Evolutionary conservation across 2,888 invertebrate species (phyloP), one percentile per base, ranked within the genome.

Genomic region (Acheta domesticus): DNA sequence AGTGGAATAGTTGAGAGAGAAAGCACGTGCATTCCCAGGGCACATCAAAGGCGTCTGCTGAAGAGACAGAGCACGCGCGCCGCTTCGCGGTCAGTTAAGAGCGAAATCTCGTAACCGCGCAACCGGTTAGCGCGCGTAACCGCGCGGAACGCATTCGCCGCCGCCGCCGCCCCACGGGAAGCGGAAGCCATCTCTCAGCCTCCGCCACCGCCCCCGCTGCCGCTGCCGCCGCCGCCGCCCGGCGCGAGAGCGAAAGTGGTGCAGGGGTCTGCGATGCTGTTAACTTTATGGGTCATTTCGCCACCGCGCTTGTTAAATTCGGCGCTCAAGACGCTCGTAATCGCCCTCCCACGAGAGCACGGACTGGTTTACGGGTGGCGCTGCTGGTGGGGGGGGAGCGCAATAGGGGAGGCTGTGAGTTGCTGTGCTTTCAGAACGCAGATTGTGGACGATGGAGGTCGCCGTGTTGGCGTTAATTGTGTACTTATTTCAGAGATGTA

Each of bases 211-310:
- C 36, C 62, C 62, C n/a, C 62, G 14, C n/a, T 16, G 8, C 8
- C n/a, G 16, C 62, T 2, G 14, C 62, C 62, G 62, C 23, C 5
- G 16, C 62, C 14, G 0, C 36, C 36, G 36, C 36, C 62, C 12
- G n/a, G 14, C n/a, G 14, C 16, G 5, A 62, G 62, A 62, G 16
- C 62, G 62, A 62, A 62, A 62, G 62, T 62, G 16, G 36, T 8
- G 36, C 36, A 36, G 36, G 36, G 36, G 36, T 36, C 36, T 36
- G 36, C 36, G 36, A 36, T 62, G 62, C n/a, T 8, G 16, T 14
- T 62, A 62, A n/a, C 62, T 62, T 62, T 62, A 62, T 62, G 62
- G 62, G 62, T 62, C 62, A 62, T 62, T 62, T 62, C 62, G 62
- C 8, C 62, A 62, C n/a, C 62, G n/a, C 62, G 62, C n/a, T 62